Base-by-base conservation (phyloP, 1,140 invertebrate species). In the Drosophila athabasca region DNA sequence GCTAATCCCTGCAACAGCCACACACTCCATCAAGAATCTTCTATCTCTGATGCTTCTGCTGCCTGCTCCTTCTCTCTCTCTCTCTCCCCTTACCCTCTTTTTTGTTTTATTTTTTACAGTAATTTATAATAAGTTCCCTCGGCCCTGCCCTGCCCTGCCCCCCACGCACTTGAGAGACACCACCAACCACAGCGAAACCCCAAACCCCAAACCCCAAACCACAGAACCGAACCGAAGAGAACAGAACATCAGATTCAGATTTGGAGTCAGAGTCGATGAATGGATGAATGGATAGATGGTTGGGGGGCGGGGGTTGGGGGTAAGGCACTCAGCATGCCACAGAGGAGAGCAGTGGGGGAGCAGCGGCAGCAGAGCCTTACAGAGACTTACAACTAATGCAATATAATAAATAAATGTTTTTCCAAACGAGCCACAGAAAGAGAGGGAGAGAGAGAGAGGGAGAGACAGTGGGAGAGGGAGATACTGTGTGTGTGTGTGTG, bases 401-500 rank as follows among this genome's bases (percentile, higher is more conserved):
- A 87, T 85, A 85, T 88, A 85, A 85, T 85, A 85, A 85, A 85
- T 85, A 88, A 88, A 88, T 87, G 76, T 77, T 74, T 74, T 87
- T 87, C 82, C 82, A 88, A 87, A 79, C 82, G 31, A 4, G 5
- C 3, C 4, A 26, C 3, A 4, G n/a, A n/a, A 5, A 4, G 24
- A 26, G 24, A 26, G 24, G 24, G 24, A 4, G 24, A 0, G 24
- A 4, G 24, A 5, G 3, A 26, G 24, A 26, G 24, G 24, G 8
- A 82, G 82, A 79, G 9, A n/a, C 17, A 1, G 17, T 1, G 17
- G 24, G 3, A 26, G 24, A 26, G 24, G 24, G 8, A 82, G 82
- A 79, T 9, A n/a, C 17, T 19, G 17, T 1, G 17, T 19, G 17
- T 39, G 11, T 11, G 31, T 75, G 77, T 62, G 64, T n/a, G n/a